Base-by-base conservation (phyloP, 2,888 invertebrate species). In the Xestoiulus laeticollis region DNA sequence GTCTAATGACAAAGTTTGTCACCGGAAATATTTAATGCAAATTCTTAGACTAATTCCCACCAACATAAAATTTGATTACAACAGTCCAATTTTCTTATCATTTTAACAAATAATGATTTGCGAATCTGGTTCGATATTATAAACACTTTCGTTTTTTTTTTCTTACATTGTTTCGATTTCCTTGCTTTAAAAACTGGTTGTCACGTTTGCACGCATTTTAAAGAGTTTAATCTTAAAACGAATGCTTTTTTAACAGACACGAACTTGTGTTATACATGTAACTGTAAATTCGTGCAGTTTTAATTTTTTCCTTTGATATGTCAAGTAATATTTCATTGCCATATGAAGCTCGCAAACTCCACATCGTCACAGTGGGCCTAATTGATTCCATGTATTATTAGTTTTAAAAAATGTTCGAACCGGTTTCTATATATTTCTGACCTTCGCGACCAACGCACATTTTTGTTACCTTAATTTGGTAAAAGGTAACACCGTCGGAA, bases 401-500 rank as follows among this genome's bases (percentile, higher is more conserved):
- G 68, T 26, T 68, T 59, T 26, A 68, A 68, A 68, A 68, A 68
- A 68, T 22, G 68, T n/a, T 68, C 8, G 6, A 68, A 68, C 68
- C 68, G 22, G 68, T 68, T 68, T 26, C 1, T 26, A 22, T 38
- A 38, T 26, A 68, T 68, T 68, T 68, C 68, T 68, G 68, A 68
- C 68, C 68, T 68, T 68, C 68, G 68, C 68, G 68, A 68, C 68
- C 68, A 68, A 68, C 68, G 68, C 68, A 68, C 3, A 68, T 68
- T n/a, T 68, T 68, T 68, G 26, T 68, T 68, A 68, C 68, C 68
- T 68, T 68, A 68, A 68, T 68, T 68, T 68, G 68, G 68, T 68
- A 68, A 68, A 59, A 68, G 68, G 68, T 68, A 68, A 68, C 68
- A 68, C 68, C 68, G 68, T 10, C n/a, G 68, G 68, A 68, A 68